Conservation (phyloP, 1,140 invertebrate species). For the Calycopis cecrops region DNA sequence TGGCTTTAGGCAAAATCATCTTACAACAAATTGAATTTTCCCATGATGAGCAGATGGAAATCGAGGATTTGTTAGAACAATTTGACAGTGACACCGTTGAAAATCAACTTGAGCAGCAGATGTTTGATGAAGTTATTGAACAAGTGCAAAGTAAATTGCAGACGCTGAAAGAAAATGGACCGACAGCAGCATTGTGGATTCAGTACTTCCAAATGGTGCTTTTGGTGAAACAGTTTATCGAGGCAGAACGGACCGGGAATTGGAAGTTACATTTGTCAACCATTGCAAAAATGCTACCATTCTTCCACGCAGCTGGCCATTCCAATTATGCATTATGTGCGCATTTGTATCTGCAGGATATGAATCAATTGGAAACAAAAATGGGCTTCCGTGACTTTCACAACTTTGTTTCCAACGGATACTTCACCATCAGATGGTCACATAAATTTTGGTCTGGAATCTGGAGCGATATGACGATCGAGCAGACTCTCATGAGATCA, state of each 20-base stretch:
- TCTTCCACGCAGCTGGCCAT: too few relatives aligned
- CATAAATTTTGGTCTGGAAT: conserved; percentile 63
- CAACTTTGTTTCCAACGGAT: conserved; percentile 37
- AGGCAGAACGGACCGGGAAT: conserved; percentile 41
- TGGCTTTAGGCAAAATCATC: too few relatives aligned
- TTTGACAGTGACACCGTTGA: background rate
- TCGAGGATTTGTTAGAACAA: background rate
- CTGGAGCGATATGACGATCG: conserved; percentile 51
- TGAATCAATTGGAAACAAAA: conserved; percentile 24
- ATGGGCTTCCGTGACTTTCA: conserved; percentile 32
- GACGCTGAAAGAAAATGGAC: background rate
- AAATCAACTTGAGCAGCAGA: background rate
- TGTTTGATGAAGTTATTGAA: background rate
- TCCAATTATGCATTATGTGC: too few relatives aligned
- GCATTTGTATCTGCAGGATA: conserved; percentile 26
- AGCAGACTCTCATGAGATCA: conserved; percentile 41
- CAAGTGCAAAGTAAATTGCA: background rate
- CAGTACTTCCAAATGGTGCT: conserved; percentile 42
- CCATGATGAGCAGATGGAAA: background rate
- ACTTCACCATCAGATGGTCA: conserved; percentile 45
- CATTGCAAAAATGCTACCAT: too few relatives aligned
- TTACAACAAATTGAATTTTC: background rate
- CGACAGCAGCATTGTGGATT: conserved; percentile 29
- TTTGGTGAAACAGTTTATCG: conserved; percentile 35
- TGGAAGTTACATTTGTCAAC: too few relatives aligned